phyloP scores from a whole-genome alignment of 1,140 invertebrate genomes.

The Riptortus pedestris region DNA sequence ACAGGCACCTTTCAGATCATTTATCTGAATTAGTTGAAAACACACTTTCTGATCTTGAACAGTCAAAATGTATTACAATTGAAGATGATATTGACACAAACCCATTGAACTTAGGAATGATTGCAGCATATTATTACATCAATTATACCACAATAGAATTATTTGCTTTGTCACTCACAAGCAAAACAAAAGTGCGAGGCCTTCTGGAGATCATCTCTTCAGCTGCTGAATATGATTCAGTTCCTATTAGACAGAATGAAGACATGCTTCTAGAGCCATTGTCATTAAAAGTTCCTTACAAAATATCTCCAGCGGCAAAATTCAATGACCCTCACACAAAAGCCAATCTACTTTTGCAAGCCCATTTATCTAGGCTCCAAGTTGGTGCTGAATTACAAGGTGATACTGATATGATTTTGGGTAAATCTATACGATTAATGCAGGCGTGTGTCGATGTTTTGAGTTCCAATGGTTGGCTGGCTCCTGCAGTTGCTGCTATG shows the following conservation, averaged over 20 bases:
- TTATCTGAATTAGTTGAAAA: constrained; percentile 96
- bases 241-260: constrained; percentile 91
- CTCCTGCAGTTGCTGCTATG: constrained; percentile 97
- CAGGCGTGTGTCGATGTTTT: constrained; percentile 98
- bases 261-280: constrained; percentile 79
- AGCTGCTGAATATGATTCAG: constrained; percentile 90
- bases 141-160: constrained; percentile 99
- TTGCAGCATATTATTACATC: constrained; percentile 99
- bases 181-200: constrained; percentile 94
- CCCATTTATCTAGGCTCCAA: constrained; percentile 88
- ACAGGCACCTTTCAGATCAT: constrained; percentile 95
- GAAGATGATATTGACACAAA: constrained; percentile 96
- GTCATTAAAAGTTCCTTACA: constrained; percentile 64
- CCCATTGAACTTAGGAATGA: constrained; percentile 97
- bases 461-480: constrained; percentile 94
- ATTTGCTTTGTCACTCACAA: constrained; percentile 92
- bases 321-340: constrained; percentile 97
- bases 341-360: constrained; percentile 89
- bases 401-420: constrained; percentile 85
- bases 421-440: constrained; percentile 79
- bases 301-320: constrained; percentile 53
- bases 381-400: constrained; percentile 91
- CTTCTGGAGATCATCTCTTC: constrained; percentile 96
- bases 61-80: constrained; percentile 94
- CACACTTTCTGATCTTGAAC: constrained; percentile 88